Percentiles rank a stretch among this genome's conserved stretches.
phyloP scores from a whole-genome alignment of 2,113 vertebrate genomes.

The Falco punctatus region DNA sequence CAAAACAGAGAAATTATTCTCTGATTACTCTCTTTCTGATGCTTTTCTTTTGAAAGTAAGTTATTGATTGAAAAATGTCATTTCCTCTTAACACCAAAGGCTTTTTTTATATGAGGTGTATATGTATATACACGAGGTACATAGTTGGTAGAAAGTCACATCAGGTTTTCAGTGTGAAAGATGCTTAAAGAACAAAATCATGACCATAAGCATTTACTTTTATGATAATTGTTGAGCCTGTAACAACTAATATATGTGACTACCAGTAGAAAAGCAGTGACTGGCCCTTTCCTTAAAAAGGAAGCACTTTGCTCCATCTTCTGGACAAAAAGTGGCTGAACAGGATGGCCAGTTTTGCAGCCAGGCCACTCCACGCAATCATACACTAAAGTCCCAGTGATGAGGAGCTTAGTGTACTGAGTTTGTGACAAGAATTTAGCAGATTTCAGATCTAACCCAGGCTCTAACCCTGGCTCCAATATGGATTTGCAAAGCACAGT shows the following conservation, averaged over 20 bases:
- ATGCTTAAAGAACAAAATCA: background rate
- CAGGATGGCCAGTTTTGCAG: background rate
- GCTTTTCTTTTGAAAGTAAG: background rate
- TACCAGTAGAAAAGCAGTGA: background rate
- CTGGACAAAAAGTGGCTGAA: background rate
- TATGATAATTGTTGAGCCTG: background rate
- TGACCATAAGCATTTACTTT: background rate
- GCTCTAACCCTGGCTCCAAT: background rate
- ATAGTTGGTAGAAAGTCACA: background rate
- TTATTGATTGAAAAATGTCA: background rate
- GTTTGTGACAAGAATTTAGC: background rate
- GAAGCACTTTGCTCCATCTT: background rate
- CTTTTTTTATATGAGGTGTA: background rate
- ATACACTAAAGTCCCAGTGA: fast-evolving
- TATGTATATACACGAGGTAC: background rate
- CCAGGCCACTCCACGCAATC: background rate
- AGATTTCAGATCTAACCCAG: background rate
- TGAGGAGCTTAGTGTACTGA: fast-evolving
- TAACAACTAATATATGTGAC: background rate
- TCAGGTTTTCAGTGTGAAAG: background rate
- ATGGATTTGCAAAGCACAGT: background rate
- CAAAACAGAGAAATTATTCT: background rate
- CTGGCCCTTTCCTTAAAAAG: background rate
- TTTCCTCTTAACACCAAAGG: background rate
- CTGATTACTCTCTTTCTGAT: background rate